Evolutionary conservation across 2,888 invertebrate species (phyloP).

Genomic region (Apamea anceps): DNA sequence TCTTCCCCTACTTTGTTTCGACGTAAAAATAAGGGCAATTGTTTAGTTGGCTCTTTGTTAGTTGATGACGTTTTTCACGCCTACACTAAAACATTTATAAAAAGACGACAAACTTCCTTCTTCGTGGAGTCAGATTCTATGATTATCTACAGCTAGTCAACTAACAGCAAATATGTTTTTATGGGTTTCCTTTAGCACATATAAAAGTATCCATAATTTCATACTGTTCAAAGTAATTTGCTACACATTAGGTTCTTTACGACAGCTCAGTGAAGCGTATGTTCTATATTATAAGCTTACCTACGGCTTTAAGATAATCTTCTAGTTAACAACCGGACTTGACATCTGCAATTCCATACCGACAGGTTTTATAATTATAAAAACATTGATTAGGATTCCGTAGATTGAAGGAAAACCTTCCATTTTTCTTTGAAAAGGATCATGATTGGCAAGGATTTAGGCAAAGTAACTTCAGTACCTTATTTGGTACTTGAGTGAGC

Average conservation of each 20-base stretch:
- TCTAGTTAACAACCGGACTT: slow-evolving; percentile 40
- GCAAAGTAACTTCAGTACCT: neutral
- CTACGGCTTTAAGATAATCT: slow-evolving; percentile 11
- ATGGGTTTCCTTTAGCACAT: neutral
- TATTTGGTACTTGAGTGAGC: no score
- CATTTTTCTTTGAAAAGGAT: neutral
- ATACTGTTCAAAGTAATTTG: slow-evolving; percentile 6
- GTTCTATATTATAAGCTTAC: neutral
- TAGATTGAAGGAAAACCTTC: neutral
- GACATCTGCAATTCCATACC: slow-evolving; percentile 41
- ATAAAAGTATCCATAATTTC: slow-evolving; percentile 3
- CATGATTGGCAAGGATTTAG: neutral
- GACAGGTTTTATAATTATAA: slow-evolving; percentile 55
- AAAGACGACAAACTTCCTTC: neutral
- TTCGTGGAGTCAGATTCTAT: neutral
- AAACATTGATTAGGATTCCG: slow-evolving; percentile 52
- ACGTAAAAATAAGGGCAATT: neutral
- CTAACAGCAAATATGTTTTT: neutral
- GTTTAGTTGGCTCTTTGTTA: neutral
- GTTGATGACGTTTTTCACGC: neutral
- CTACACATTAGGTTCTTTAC: slow-evolving; percentile 4
- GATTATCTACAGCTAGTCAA: neutral
- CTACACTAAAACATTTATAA: neutral
- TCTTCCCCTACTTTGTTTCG: neutral
- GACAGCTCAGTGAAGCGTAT: neutral